Evolutionary conservation across 2,797 vertebrate genomes (phyloP).

Genomic region (Stomatorhinus walkeri): DNA sequence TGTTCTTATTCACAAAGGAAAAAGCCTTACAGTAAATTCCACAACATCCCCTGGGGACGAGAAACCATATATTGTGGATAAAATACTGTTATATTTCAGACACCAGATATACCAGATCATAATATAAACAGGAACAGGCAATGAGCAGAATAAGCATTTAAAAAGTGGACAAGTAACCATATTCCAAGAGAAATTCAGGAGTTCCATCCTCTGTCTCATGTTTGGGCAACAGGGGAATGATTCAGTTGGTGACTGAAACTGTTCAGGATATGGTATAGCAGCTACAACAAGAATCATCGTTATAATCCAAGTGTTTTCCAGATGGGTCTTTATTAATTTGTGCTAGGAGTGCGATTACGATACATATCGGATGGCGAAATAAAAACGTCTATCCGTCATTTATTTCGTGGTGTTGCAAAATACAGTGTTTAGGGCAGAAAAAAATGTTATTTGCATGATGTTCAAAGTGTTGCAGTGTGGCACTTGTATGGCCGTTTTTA

Average conservation of each 20-base stretch:
- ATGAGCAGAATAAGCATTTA: slow-evolving; percentile 1
- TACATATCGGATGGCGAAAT: background rate
- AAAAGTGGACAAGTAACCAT: background rate
- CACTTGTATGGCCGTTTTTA: background rate
- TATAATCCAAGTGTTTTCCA: background rate
- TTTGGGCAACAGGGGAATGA: background rate
- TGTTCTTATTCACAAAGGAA: background rate
- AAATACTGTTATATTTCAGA: slow-evolving; percentile 1
- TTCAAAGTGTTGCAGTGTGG: background rate
- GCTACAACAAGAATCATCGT: background rate
- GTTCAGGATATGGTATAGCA: background rate
- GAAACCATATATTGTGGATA: slow-evolving; percentile 3
- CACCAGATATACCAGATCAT: background rate
- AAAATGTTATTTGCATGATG: background rate
- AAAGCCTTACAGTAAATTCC: background rate
- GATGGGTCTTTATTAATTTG: background rate
- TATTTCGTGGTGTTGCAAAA: background rate
- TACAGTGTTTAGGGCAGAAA: background rate
- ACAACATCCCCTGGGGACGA: background rate
- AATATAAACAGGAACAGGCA: background rate
- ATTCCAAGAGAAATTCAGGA: background rate
- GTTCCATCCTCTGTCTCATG: background rate
- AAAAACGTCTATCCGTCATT: background rate
- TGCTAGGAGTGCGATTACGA: background rate
- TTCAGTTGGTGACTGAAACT: background rate